A percentile compares a stretch with the other conserved stretches of the same genome.
These are phyloP conservation scores for Drosophila malerkotliana DNA, from an alignment of 1,140 invertebrate species.

Conservation along the genomic window DNA sequence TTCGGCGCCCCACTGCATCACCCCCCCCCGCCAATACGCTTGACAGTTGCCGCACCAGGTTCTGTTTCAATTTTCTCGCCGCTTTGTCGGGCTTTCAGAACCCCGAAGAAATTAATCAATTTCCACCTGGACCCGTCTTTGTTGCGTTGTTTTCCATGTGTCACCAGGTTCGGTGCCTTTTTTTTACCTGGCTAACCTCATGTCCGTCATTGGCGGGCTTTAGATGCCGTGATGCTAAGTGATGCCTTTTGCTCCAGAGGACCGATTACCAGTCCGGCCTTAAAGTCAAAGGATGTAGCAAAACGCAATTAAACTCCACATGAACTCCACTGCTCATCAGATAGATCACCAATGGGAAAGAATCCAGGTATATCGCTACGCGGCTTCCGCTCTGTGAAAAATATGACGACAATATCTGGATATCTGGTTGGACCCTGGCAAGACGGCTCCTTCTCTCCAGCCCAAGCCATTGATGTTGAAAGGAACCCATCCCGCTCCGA, in stretches of 20 bases:
- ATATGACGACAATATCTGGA: conserved; percentile 31
- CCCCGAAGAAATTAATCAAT: conserved; percentile 63
- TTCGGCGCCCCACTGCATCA: conserved; percentile 1
- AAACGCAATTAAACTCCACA: background rate
- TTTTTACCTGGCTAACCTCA: background rate
- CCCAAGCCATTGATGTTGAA: conserved; percentile 20
- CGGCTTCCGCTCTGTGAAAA: conserved; percentile 31
- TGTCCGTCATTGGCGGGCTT: conserved; percentile 11
- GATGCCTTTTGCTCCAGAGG: background rate
- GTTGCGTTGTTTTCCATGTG: conserved; percentile 23
- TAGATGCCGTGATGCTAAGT: background rate
- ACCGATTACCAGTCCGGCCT: too few species aligned
- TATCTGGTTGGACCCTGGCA: conserved; percentile 7
- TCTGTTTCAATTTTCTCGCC: conserved; percentile 37
- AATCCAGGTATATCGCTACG: conserved; percentile 6
- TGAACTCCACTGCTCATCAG: background rate
- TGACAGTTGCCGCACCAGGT: conserved; percentile 32
- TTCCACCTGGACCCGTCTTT: conserved; percentile 45
- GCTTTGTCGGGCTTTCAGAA: conserved; percentile 38
- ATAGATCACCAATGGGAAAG: conserved; percentile 15
- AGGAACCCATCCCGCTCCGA: conserved; percentile 26
- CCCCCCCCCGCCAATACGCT: background rate
- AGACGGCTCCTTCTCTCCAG: conserved; percentile 5
- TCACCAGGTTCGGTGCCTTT: conserved; percentile 7
- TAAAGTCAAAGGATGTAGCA: background rate